Evolutionary conservation across 1,140 invertebrate species (phyloP).

Genomic region (Tribolium castaneum): DNA sequence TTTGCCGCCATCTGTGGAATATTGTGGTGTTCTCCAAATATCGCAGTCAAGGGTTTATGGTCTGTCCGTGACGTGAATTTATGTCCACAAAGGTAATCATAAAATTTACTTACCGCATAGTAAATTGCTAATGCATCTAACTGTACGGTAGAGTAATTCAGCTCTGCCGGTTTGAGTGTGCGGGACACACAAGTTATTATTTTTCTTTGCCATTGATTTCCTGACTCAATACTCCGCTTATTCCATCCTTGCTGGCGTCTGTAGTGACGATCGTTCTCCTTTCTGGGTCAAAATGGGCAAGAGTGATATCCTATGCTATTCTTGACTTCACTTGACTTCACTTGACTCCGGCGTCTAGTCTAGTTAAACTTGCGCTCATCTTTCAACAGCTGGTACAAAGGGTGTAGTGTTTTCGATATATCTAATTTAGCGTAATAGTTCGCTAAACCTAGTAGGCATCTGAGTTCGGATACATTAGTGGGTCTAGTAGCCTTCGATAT

Average conservation of each 20-base stretch:
- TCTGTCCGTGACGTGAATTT: conserved; percentile 65
- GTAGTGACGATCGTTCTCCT: conserved; percentile 50
- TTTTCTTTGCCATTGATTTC: conserved; percentile 57
- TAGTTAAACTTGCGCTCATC: conserved; percentile 62
- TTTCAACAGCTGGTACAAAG: conserved; percentile 57
- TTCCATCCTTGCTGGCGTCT: conserved; percentile 52
- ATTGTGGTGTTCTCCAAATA: conserved; percentile 62
- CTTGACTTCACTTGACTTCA: conserved; percentile 55
- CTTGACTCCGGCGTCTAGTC: conserved; percentile 53
- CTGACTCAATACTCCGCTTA: conserved; percentile 55
- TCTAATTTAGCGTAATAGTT: conserved; percentile 60
- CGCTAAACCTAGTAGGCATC: conserved; percentile 60
- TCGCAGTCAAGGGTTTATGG: conserved; percentile 65
- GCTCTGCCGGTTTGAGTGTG: conserved; percentile 25
- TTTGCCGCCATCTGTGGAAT: conserved; percentile 56
- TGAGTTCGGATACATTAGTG: conserved; percentile 54
- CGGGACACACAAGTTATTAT: conserved; percentile 65
- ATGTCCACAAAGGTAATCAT: too few relatives aligned
- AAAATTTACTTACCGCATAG: too few relatives aligned
- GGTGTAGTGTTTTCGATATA: conserved; percentile 42
- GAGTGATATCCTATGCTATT: conserved; percentile 52
- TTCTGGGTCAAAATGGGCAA: conserved; percentile 52
- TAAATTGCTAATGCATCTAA: too few relatives aligned
- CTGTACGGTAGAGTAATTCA: too few relatives aligned
- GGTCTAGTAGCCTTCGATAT: conserved; percentile 56